Percentiles rank a stretch among this genome's conserved stretches.
Conservation (phyloP, 37 sponge, comb jelly and placozoan species). For the Corticium candelabrum region DNA sequence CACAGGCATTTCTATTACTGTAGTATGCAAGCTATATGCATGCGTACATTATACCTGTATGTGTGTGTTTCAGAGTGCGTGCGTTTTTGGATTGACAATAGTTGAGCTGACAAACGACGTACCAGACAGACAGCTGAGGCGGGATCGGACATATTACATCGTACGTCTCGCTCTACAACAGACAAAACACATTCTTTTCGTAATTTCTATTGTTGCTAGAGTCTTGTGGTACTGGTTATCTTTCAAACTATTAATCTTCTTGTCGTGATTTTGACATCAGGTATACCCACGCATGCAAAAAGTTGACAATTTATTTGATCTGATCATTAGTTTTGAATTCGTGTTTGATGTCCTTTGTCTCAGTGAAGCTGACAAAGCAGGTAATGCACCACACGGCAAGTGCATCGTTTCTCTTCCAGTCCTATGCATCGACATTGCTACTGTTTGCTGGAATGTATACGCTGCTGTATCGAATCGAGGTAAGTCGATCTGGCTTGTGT, state of each 20-base stretch:
- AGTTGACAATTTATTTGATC: not conserved
- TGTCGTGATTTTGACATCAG: not conserved
- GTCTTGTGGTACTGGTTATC: not conserved
- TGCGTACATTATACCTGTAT: too few relatives aligned
- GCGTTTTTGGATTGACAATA: not conserved
- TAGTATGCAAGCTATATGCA: too few relatives aligned
- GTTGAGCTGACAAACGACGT: not conserved
- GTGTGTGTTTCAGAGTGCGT: not conserved
- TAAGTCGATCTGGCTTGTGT: slow-evolving; percentile 11
- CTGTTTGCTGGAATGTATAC: slow-evolving; percentile 76
- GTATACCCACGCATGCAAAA: not conserved
- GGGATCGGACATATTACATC: not conserved
- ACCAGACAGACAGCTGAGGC: not conserved
- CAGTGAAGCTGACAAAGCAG: slow-evolving; percentile 66
- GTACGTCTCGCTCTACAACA: too few relatives aligned
- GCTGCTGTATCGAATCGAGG: slow-evolving; percentile 44
- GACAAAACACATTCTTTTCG: too few relatives aligned
- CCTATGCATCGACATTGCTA: slow-evolving; percentile 62
- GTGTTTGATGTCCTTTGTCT: too few relatives aligned
- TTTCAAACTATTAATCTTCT: not conserved
- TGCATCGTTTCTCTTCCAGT: slow-evolving; percentile 56
- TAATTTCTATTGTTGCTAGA: not conserved
- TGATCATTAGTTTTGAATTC: not conserved
- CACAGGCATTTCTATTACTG: too few relatives aligned
- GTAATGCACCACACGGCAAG: slow-evolving; percentile 49